Evolutionary conservation across 1,140 invertebrate species (phyloP).

Genomic region (Diuraphis noxia): DNA sequence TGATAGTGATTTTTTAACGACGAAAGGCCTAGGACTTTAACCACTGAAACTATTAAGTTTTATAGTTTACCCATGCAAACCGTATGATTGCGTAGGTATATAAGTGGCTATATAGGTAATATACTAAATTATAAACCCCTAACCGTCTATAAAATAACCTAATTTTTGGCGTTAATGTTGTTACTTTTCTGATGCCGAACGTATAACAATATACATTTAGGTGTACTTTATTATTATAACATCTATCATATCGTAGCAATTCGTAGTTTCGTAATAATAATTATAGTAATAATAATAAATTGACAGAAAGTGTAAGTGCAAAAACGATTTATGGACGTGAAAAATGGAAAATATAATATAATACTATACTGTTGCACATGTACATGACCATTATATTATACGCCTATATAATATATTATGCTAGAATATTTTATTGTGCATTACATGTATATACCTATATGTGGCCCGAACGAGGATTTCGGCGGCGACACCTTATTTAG

Average conservation of each 20-base stretch:
- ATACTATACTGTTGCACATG: neutral
- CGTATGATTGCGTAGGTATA: too few relatives aligned
- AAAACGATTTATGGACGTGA: neutral
- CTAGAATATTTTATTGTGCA: neutral
- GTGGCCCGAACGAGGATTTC: neutral
- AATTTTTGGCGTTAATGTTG: neutral
- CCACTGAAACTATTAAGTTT: too few relatives aligned
- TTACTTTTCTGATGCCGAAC: neutral
- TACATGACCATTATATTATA: neutral
- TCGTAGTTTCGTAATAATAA: too few relatives aligned
- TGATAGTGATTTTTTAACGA: too few relatives aligned
- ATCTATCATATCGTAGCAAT: neutral
- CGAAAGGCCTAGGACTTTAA: too few relatives aligned
- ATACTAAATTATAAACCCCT: too few relatives aligned
- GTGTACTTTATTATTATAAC: neutral
- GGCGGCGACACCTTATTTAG: constrained; percentile 10
- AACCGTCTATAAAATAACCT: too few relatives aligned
- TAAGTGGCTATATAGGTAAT: too few relatives aligned
- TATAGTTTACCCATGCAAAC: too few relatives aligned
- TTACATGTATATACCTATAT: neutral
- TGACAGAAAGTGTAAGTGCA: neutral
- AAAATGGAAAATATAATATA: neutral
- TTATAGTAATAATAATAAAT: neutral
- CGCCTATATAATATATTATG: neutral
- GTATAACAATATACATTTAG: neutral